Percentiles rank a stretch among this genome's conserved stretches.
These are phyloP conservation scores for Pentamera pediparva DNA, from an alignment of 53 echinoderm and acorn worm species.

Conservation along the genomic window DNA sequence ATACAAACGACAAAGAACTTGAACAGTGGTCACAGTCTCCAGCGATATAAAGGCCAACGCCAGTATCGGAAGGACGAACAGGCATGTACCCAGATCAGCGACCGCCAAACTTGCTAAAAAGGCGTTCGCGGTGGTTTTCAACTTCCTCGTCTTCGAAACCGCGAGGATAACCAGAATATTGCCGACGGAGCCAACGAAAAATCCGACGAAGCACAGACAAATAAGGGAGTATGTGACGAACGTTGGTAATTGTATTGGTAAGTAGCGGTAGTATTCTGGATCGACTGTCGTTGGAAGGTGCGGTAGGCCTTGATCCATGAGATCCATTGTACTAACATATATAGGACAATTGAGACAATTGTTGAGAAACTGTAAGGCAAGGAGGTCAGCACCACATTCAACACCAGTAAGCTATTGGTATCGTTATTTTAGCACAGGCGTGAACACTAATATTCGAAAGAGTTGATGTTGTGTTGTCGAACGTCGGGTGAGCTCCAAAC, in stretches of 20 bases:
- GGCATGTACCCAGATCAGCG: slow-evolving; percentile 18
- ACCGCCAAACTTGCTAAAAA: slow-evolving; percentile 21
- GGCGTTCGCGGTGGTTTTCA: slow-evolving; percentile 16
- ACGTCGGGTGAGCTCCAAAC: too few species aligned
- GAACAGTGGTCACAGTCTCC: slow-evolving; percentile 5
- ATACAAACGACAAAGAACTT: not conserved
- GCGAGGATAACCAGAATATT: slow-evolving; percentile 21
- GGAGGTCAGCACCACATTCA: too few species aligned
- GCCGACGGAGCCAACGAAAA: not conserved
- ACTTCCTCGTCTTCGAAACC: not conserved
- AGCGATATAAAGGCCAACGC: not conserved
- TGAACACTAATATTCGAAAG: too few species aligned
- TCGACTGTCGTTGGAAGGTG: slow-evolving; percentile 9
- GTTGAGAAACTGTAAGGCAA: too few species aligned
- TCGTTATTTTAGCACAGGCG: too few species aligned
- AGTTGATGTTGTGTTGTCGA: too few species aligned
- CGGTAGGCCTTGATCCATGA: too few species aligned
- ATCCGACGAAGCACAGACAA: not conserved
- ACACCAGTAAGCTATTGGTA: too few species aligned
- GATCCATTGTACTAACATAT: too few species aligned
- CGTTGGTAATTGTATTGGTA: not conserved
- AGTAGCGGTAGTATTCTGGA: not conserved
- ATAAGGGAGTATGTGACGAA: not conserved
- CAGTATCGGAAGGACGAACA: slow-evolving; percentile 15
- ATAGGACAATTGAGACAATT: too few species aligned